phyloP scores from a whole-genome alignment of 2,888 invertebrate species.

The Timema podura region DNA sequence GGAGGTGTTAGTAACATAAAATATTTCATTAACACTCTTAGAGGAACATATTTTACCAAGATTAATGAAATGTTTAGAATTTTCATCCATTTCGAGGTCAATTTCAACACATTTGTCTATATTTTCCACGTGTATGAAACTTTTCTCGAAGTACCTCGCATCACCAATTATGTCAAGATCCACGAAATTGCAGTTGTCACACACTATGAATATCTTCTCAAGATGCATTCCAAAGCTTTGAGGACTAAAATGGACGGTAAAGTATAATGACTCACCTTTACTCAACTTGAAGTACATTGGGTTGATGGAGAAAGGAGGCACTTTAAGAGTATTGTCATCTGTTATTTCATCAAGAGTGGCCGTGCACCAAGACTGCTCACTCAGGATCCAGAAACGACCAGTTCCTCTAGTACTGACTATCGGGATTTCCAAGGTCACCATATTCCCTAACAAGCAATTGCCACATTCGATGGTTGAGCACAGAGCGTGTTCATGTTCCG shows the following conservation, averaged over 20 bases:
- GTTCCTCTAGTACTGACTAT: background rate
- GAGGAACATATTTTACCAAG: background rate
- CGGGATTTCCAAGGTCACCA: background rate
- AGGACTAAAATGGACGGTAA: conserved; percentile 5
- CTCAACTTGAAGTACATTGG: conserved; percentile 3
- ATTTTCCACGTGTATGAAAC: background rate
- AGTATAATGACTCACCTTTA: background rate
- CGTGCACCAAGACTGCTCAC: background rate
- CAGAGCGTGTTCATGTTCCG: background rate
- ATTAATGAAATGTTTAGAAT: conserved; percentile 3
- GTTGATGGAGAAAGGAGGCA: background rate
- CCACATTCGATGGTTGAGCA: conserved; percentile 1
- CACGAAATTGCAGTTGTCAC: conserved; percentile 5
- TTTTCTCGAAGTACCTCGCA: background rate
- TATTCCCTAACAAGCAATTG: background rate
- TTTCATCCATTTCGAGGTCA: conserved; percentile 5
- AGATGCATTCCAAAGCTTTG: background rate
- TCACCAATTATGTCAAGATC: conserved; percentile 2
- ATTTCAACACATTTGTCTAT: background rate
- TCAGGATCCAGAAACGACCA: conserved; percentile 4
- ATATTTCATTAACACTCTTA: background rate
- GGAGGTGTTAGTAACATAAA: background rate
- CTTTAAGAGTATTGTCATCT: background rate
- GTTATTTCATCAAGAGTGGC: background rate
- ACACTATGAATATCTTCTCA: background rate